A percentile compares a stretch with the other conserved stretches of the same genome.
These are phyloP conservation scores for Drosophila heteroneura DNA, from an alignment of 2,888 invertebrate genomes.

Conservation along the genomic window DNA sequence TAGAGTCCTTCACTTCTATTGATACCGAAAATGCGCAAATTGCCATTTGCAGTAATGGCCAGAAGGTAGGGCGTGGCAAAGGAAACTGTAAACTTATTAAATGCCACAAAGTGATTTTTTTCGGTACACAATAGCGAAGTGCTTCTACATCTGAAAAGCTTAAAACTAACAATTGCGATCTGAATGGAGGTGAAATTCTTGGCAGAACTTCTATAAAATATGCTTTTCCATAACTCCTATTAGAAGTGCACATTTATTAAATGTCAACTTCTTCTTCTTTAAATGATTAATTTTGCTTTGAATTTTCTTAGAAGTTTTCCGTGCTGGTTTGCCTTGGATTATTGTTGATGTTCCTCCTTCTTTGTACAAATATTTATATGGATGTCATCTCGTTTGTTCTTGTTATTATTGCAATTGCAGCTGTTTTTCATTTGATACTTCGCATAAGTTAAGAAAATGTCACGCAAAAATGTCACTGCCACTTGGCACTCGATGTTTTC, in stretches of 20 bases:
- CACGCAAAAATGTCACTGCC: slow-evolving; percentile 43
- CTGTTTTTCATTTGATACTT: slow-evolving; percentile 38
- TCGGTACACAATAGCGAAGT: neutral
- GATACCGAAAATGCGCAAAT: slow-evolving; percentile 44
- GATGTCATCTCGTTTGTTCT: slow-evolving; percentile 9
- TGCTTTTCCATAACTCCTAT: neutral
- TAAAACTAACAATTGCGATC: neutral
- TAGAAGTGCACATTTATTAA: neutral
- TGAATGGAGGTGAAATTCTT: neutral
- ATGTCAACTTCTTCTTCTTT: neutral
- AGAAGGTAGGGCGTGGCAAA: neutral
- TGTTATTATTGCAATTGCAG: slow-evolving; percentile 11
- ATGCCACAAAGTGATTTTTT: slow-evolving; percentile 22
- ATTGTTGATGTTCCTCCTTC: slow-evolving; percentile 5
- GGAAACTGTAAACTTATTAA: slow-evolving; percentile 24
- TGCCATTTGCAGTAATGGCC: slow-evolving; percentile 17
- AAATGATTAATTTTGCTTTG: neutral
- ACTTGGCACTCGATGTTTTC: slow-evolving; percentile 34
- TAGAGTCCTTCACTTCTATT: slow-evolving; percentile 51
- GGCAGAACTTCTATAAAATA: neutral
- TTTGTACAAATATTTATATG: slow-evolving; percentile 37
- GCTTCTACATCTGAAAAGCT: neutral
- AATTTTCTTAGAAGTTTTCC: neutral
- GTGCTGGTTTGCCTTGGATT: neutral
- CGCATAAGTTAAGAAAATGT: slow-evolving; percentile 46